Evolutionary conservation across 2,888 invertebrate genomes (phyloP), one percentile per base, ranked within the genome.

Genomic region (Drosophila affinis): DNA sequence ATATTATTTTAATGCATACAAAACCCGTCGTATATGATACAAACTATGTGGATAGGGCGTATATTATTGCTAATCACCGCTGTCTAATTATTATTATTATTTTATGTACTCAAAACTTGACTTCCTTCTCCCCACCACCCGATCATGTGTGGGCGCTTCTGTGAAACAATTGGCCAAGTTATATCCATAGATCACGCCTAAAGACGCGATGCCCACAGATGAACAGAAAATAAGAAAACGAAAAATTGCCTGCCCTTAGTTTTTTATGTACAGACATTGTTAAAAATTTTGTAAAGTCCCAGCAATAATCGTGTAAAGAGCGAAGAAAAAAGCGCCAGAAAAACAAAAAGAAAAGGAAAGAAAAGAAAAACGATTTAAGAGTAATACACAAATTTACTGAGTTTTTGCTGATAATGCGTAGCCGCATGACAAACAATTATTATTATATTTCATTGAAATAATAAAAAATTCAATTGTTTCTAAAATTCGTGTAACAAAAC

Each of bases 371-470:
- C 9, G 58, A 73, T 57, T 65, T 58, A 72, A 74, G 59, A 65
- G 65, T 65, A 72, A 73, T 59, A 55, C 54, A 60, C 53, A 51
- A 47, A 47, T 72, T 45, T 72, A 74, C 78, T 82, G 74, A 72
- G 58, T 80, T 39, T 87, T 87, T 87, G 78, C 75, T 80, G 81
- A 80, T 77, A 80, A 86, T 88, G 75, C 78, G 67, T 75, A 80
- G 71, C 65, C 75, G 77, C 82, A 88, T 87, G 75, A 81, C 77
- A 79, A 88, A 87, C 72, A 72, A 88, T 83, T 89, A 89, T 83
- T 89, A 89, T 84, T 89, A 86, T 89, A 89, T 89, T 88, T 88
- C 84, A 86, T 76, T 89, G 89, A 83, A 87, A 80, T 76, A 88
- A 88, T 81, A 88, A 87, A 63, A 72, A 80, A 69, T 84, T 73